Base-by-base conservation (phyloP, 2,888 invertebrate species). In the Cantharis rufa region DNA sequence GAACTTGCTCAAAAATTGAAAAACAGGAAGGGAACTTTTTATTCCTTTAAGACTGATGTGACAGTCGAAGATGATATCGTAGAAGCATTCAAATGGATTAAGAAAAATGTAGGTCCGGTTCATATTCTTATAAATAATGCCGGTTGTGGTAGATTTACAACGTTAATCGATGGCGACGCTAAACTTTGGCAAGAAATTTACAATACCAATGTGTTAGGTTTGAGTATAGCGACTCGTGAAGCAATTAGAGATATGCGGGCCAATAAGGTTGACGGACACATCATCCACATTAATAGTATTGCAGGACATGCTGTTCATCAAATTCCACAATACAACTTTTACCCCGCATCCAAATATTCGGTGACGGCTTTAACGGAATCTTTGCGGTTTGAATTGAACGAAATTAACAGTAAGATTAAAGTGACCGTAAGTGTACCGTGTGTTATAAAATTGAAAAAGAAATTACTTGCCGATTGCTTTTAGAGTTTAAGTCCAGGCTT, bases 401-500 rank as follows among this genome's bases (percentile, higher is more conserved):
- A 16, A n/a, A 62, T 62, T 13, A 21, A 66, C 4, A 69, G 62
- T 48, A 69, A 69, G 61, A 62, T 68, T 62, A 32, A 66, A 71
- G 68, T 82, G 93, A 24, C 24, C 9, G 27, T 28, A 28, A 28
- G 27, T 28, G 10, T 11, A 2, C 10, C 10, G 10, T 28, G 3
- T 28, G 10, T 28, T 28, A 10, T 1, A 28, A 28, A 28, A 10
- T 2, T 1, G 1, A 24, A 24, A 24, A 10, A 28, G 11, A 10
- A 5, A 10, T 10, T 10, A 27, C 10, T 28, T 28, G 2, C 1
- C 11, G 10, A 28, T n/a, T 28, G 10, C 10, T 28, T 28, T 28
- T 10, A 28, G 93, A 92, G 91, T 82, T 88, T 93, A 70, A 92
- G 91, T 69, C 93, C 93, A 1, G 93, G 93, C 15, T 84, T 91